Evolutionary conservation across 2,888 invertebrate genomes (phyloP).

Genomic region (Polydrusus pterygomalis): DNA sequence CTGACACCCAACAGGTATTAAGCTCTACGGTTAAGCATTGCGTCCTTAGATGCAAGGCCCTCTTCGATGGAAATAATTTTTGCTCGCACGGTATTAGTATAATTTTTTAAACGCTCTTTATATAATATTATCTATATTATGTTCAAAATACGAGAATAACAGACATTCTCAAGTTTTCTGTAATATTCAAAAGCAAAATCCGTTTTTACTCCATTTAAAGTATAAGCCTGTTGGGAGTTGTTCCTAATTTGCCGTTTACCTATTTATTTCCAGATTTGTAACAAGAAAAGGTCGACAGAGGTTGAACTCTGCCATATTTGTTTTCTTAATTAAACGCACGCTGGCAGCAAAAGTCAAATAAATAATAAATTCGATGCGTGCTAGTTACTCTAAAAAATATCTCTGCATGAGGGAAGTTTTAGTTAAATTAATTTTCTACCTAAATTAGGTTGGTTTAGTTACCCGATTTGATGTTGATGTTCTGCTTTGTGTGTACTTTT

Average conservation of each 20-base stretch:
- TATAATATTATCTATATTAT: no score
- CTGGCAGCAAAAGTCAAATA: conserved; percentile 46
- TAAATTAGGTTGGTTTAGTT: not conserved
- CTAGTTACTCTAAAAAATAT: conserved; percentile 15
- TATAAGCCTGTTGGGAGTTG: conserved; percentile 42
- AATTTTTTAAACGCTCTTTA: no score
- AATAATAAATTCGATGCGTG: conserved; percentile 42
- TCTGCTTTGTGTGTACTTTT: not conserved
- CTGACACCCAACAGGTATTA: no score
- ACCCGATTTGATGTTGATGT: not conserved
- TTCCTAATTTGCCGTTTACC: conserved; percentile 39
- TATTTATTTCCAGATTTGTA: conserved; percentile 48
- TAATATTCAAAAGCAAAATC: conserved; percentile 16
- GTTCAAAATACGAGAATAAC: no score
- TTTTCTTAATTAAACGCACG: conserved; percentile 48
- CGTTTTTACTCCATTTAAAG: conserved; percentile 37
- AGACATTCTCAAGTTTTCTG: not conserved
- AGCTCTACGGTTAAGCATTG: no score
- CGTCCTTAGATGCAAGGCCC: no score
- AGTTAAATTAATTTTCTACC: conserved; percentile 12
- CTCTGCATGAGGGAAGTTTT: not conserved
- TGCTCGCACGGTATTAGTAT: no score
- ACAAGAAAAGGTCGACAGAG: conserved; percentile 41
- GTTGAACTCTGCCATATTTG: conserved; percentile 46
- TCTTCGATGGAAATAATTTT: no score